phyloP scores from a whole-genome alignment of 2,113 vertebrate genomes.

The Lepisosteus oculatus region DNA sequence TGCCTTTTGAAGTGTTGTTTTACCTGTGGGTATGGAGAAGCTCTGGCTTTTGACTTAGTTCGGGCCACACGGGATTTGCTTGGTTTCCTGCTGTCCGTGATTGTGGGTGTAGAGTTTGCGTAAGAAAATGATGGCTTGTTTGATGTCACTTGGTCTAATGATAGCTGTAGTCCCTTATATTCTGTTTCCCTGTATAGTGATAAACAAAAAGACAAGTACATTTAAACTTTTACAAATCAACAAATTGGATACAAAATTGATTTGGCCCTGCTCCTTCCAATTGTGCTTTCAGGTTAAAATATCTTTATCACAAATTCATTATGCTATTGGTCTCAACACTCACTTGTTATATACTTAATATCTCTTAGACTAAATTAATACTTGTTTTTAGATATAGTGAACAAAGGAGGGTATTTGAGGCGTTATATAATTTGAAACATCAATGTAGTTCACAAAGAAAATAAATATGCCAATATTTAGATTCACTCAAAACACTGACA shows the following conservation, averaged over 20 bases:
- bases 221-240: background rate
- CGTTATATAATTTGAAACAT: too few species aligned
- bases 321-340: too few species aligned
- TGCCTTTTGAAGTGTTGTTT: background rate
- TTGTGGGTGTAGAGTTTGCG: conserved; percentile 70
- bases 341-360: too few species aligned
- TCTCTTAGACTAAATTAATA: too few species aligned
- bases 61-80: conserved; percentile 74
- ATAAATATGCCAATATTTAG: too few species aligned
- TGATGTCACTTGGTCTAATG: conserved; percentile 87
- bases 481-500: too few species aligned
- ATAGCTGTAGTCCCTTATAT: conserved; percentile 94
- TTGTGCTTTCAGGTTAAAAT: too few species aligned
- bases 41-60: conserved; percentile 83
- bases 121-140: conserved; percentile 82
- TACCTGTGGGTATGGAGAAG: conserved; percentile 94
- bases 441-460: too few species aligned
- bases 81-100: conserved; percentile 76
- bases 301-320: too few species aligned
- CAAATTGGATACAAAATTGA: background rate
- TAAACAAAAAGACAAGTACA: conserved; percentile 33
- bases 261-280: too few species aligned
- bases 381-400: too few species aligned
- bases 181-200: conserved; percentile 83
- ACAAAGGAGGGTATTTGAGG: too few species aligned